Percentiles rank a stretch among this genome's conserved stretches.
Evolutionary conservation across 1,140 invertebrate species (phyloP).

Genomic region (Thaumatotibia leucotreta): DNA sequence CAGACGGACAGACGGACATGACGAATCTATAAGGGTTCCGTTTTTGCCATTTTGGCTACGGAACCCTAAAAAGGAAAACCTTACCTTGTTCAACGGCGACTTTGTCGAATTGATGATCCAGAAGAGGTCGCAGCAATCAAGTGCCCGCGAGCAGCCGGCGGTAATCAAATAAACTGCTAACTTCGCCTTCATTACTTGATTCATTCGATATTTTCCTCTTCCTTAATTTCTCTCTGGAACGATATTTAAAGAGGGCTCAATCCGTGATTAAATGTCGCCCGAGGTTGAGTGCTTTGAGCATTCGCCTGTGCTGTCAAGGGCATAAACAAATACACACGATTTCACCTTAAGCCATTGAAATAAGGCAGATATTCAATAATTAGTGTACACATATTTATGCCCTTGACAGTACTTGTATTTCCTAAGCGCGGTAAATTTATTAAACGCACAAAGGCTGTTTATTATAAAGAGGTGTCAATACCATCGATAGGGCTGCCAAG

Average conservation of each 20-base stretch:
- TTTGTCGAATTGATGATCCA: background rate
- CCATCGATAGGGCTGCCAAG: background rate
- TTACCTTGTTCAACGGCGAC: background rate
- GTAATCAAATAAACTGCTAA: slow-evolving; percentile 9
- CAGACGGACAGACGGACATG: no score
- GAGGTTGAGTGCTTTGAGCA: background rate
- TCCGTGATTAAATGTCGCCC: slow-evolving; percentile 5
- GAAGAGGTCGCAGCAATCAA: background rate
- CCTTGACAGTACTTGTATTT: no score
- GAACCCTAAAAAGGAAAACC: background rate
- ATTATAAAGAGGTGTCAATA: slow-evolving; percentile 10
- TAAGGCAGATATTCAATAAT: no score
- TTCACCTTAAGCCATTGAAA: no score
- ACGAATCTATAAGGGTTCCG: no score
- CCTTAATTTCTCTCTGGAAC: slow-evolving; percentile 4
- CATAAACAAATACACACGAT: no score
- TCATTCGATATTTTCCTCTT: slow-evolving; percentile 9
- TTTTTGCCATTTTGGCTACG: no score
- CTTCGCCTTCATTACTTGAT: slow-evolving; percentile 12
- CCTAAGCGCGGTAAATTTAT: background rate
- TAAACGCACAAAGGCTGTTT: background rate
- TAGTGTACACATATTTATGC: no score
- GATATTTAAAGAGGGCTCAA: slow-evolving; percentile 10
- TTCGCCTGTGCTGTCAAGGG: no score
- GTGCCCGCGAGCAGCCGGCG: background rate